Conservation (phyloP, 1,140 invertebrate genomes). For the Eubasilissa regina region DNA sequence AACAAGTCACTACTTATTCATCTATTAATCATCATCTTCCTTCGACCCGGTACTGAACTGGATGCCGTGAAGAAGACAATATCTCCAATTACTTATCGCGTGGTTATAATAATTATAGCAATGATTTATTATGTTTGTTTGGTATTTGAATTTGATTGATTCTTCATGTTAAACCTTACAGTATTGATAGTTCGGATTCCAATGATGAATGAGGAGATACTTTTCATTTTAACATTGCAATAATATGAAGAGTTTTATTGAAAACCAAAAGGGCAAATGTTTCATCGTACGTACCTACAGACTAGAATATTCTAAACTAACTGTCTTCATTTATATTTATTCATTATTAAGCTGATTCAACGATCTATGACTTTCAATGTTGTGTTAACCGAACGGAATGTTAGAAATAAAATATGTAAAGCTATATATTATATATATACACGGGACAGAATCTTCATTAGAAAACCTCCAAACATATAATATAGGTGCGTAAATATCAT, state of each 20-base stretch:
- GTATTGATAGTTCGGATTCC: conserved; percentile 43
- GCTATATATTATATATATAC: no score
- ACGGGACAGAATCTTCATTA: no score
- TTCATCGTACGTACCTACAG: no score
- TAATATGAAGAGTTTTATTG: conserved; percentile 19
- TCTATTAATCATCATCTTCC: conserved; percentile 8
- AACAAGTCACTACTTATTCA: background rate
- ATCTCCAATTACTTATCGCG: conserved; percentile 41
- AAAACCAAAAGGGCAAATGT: background rate
- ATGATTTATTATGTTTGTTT: conserved; percentile 56
- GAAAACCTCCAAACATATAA: no score
- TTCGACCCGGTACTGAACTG: background rate
- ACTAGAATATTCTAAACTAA: no score
- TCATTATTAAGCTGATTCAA: no score
- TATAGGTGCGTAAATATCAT: no score
- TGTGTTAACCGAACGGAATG: no score
- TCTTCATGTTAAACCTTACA: conserved; percentile 38
- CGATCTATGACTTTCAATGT: no score
- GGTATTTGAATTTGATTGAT: conserved; percentile 57
- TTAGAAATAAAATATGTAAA: no score
- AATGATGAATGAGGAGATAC: conserved; percentile 49
- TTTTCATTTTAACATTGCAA: conserved; percentile 24
- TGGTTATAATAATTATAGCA: conserved; percentile 47
- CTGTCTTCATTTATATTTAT: no score
- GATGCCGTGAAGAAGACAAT: conserved; percentile 32